phyloP scores from a whole-genome alignment of 2,888 invertebrate genomes.

The Sicus ferrugineus region DNA sequence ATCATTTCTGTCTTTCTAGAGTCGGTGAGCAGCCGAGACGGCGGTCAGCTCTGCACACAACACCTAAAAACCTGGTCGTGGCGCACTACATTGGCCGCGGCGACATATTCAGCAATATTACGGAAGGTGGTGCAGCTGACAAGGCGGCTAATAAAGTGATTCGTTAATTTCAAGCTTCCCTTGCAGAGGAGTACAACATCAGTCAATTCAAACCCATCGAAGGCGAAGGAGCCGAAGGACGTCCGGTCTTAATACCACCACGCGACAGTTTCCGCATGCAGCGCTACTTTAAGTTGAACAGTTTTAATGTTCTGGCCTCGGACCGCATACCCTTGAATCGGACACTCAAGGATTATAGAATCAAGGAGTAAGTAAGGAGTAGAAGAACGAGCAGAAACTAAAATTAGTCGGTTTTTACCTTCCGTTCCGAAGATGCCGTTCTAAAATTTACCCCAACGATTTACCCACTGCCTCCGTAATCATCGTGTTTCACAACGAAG shows the following conservation, averaged over 20 bases:
- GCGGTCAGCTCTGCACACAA: constrained; percentile 36
- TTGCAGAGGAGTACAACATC: constrained; percentile 68
- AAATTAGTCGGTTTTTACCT: neutral
- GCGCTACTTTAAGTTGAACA: constrained; percentile 82
- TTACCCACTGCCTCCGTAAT: constrained; percentile 90
- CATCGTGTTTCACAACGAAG: constrained; percentile 98
- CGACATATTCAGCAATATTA: constrained; percentile 80
- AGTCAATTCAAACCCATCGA: constrained; percentile 80
- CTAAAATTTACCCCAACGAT: constrained; percentile 67
- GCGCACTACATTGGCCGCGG: constrained; percentile 88
- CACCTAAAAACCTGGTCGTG: constrained; percentile 72
- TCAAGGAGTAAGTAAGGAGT: constrained; percentile 71
- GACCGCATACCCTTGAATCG: constrained; percentile 88
- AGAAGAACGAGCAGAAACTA: neutral
- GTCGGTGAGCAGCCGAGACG: constrained; percentile 54
- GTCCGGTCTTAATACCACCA: constrained; percentile 79
- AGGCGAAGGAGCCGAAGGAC: constrained; percentile 80
- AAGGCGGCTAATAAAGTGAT: neutral
- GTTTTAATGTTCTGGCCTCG: constrained; percentile 87
- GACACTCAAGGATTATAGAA: constrained; percentile 83
- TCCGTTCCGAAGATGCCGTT: constrained; percentile 68
- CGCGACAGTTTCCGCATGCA: constrained; percentile 79
- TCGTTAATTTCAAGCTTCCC: neutral
- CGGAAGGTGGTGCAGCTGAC: constrained; percentile 68
- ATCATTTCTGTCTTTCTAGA: neutral